Percentiles rank a stretch among this genome's conserved stretches.
phyloP scores from a whole-genome alignment of 2,797 vertebrate genomes.

The Leptoclinus maculatus region DNA sequence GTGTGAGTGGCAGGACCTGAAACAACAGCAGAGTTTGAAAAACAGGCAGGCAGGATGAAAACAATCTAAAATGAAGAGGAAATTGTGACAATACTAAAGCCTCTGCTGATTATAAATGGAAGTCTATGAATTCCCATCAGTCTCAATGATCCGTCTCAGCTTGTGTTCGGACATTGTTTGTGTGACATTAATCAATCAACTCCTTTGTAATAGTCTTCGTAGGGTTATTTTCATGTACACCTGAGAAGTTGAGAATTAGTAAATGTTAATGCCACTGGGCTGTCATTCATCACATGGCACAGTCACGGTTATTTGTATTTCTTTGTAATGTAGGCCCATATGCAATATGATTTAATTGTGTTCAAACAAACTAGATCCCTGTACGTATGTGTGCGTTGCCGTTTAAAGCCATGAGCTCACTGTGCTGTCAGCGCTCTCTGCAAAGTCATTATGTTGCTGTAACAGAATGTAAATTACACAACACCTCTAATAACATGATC shows the following conservation, averaged over 20 bases:
- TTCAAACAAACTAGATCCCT: not conserved
- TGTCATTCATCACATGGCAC: not conserved
- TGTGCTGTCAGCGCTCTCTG: not conserved
- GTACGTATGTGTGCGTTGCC: not conserved
- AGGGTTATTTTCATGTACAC: not conserved
- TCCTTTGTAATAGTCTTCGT: not conserved
- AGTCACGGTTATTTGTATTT: not conserved
- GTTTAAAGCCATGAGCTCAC: not conserved
- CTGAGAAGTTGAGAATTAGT: not conserved
- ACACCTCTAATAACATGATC: slow-evolving; percentile 26
- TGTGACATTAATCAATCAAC: not conserved
- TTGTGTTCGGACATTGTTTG: not conserved
- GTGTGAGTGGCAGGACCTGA: too few species aligned
- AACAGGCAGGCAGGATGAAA: too few species aligned
- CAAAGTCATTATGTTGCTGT: not conserved
- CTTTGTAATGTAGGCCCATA: not conserved
- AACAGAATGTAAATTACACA: slow-evolving; percentile 12
- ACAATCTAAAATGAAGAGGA: too few species aligned
- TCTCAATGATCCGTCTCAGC: not conserved
- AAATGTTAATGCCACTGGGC: not conserved
- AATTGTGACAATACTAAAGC: not conserved
- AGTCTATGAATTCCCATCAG: too few species aligned
- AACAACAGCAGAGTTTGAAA: too few species aligned
- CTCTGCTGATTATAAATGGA: not conserved
- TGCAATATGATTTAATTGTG: not conserved